Base-by-base conservation (phyloP, 35 echinoderm and acorn worm genomes). In the Apostichopus japonicus region DNA sequence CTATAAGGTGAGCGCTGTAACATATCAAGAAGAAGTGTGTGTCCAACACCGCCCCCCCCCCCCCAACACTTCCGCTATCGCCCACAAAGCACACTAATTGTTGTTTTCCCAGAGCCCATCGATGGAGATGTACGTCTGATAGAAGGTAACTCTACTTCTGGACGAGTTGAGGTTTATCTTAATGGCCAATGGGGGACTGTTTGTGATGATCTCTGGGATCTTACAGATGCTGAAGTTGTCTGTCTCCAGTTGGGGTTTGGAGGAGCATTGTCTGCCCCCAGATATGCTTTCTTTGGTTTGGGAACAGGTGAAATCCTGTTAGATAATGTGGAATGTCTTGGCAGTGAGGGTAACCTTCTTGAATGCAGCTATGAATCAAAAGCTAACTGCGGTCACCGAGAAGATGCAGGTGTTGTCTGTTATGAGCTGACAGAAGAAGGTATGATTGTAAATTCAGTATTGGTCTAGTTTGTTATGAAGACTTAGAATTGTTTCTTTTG, bases 141-240 rank as follows among this genome's bases (percentile, higher is more conserved):
- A 6, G 55, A 16, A 25, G 59, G 59, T 10, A 61, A 87, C 55
- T 61, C 54, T n/a, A 87, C 54, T 65, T 14, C 54, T 55, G 54
- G 84, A 62, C 84, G 59, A 33, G 54, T 87, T 11, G 84, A 82
- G 25, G 44, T 82, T 17, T 87, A 87, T 15, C 17, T 59, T 54
- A 27, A 65, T 0, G 54, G 54, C 19, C 13, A 59, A 16, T 93
- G 92, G 92, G 92, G 92, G 33, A 89, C 92, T 15, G 73, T 93
- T 23, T 93, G 92, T 65, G 92, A 93, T 90, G 92, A 93, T 63
- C 6, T 62, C 8, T 93, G 83, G 84, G 92, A 93, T 21, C 52
- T 90, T 14, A 5, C 27, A 10, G 92, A 93, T 65, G 92, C 71
- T 57, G 23, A 77, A 58, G 92, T 93, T 6, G 92, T 90, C 11